Conservation (phyloP, 1,140 invertebrate genomes). For the Drosophila ironensis region DNA sequence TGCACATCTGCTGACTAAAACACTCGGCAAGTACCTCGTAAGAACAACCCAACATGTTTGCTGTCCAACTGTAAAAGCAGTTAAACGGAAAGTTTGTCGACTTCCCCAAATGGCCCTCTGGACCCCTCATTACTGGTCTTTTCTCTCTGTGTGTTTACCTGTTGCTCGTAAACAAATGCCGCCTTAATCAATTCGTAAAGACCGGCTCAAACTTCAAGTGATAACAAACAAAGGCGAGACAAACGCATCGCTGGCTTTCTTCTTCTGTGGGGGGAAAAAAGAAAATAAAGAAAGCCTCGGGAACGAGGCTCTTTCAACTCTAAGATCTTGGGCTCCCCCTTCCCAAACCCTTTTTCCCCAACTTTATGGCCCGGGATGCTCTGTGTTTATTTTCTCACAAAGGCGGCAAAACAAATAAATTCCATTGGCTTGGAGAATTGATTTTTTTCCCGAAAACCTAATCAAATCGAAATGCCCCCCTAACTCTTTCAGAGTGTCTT, state of each 20-base stretch:
- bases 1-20: too few relatives aligned
- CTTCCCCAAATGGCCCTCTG: slow-evolving; percentile 2
- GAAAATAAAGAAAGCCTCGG: slow-evolving; percentile 57
- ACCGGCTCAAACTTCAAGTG: slow-evolving; percentile 66
- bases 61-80: slow-evolving; percentile 70
- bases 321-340: slow-evolving; percentile 6
- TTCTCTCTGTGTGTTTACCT: slow-evolving; percentile 61
- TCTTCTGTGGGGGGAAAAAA: too few relatives aligned
- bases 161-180: slow-evolving; percentile 70
- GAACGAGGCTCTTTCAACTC: not conserved
- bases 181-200: slow-evolving; percentile 73
- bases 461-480: slow-evolving; percentile 57
- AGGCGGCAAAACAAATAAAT: slow-evolving; percentile 69
- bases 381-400: slow-evolving; percentile 72
- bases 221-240: slow-evolving; percentile 78
- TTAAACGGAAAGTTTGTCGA: slow-evolving; percentile 60
- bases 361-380: slow-evolving; percentile 26
- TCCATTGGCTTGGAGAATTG: slow-evolving; percentile 46
- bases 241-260: slow-evolving; percentile 25
- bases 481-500: slow-evolving; percentile 20
- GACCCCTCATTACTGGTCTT: not conserved
- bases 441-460: slow-evolving; percentile 78
- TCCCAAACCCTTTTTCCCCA: not conserved
- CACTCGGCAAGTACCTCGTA: slow-evolving; percentile 1
- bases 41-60: slow-evolving; percentile 43